Evolutionary conservation across 2,797 vertebrate species (phyloP), one percentile per base, ranked within the genome.

Genomic region (Cichlasoma orientale): DNA sequence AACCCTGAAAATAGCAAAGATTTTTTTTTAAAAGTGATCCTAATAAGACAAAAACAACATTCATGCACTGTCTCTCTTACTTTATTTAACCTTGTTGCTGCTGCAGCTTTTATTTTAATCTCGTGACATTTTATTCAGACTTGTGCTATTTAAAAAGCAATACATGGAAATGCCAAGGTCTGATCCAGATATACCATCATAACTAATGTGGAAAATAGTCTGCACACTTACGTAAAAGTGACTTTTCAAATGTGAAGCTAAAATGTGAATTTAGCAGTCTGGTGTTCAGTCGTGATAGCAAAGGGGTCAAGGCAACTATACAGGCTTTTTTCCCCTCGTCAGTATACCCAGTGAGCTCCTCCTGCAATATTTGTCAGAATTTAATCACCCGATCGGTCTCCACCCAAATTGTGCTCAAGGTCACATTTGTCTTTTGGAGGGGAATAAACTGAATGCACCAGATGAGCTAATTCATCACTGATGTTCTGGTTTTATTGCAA

Each of bases 361-460:
- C 38, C 61, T 47, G 25, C 23, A 47, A 16, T 19, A 27, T 47
- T 66, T 47, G 38, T 2, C 61, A 47, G 38, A 66, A 66, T 47
- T 47, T 7, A 27, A 66, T 66, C 1, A 4, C 9, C 4, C 3
- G 16, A 41, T 16, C 0, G 2, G 36, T 41, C 59, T 61, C 23
- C 7, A 1, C 4, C 33, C 58, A 59, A 59, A 38, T 14, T 59
- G n/a, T 7, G 1, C 12, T 63, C 7, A 41, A 41, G 13, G 59
- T 63, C 13, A 41, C 21, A 18, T 41, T 63, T 63, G 13, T 63
- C 0, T 0, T 41, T 41, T 41, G 9, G 21, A 4, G 2, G 41
- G 41, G 13, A 44, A 16, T 16, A 16, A 44, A 4, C 0, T 0
- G 36, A 23, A 61, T 25, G 36, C 3, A 38, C 7, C 4, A 16